Percentiles rank a stretch among this genome's conserved stretches.
phyloP scores from a whole-genome alignment of 2,888 invertebrate species.

The Slavum lentiscoides region DNA sequence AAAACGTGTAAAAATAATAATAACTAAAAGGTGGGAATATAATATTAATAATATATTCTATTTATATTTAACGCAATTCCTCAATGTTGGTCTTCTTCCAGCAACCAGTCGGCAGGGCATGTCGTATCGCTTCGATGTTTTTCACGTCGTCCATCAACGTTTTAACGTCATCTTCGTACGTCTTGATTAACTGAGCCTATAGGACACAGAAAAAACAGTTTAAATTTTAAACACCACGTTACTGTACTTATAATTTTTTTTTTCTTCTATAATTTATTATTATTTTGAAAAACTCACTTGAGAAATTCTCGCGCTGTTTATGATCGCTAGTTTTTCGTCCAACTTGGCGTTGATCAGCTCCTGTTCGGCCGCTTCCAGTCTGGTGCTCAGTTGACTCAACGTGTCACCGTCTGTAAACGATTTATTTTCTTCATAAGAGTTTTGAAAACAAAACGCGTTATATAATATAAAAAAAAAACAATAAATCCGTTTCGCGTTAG shows the following conservation, averaged over 20 bases:
- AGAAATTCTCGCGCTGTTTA: slow-evolving; percentile 71
- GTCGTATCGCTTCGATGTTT: slow-evolving; percentile 79
- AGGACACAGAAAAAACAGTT: slow-evolving; percentile 4
- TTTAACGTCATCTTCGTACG: slow-evolving; percentile 76
- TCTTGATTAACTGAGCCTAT: slow-evolving; percentile 72
- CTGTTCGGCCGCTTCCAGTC: slow-evolving; percentile 71
- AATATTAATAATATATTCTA: no score
- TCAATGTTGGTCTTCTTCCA: slow-evolving; percentile 78
- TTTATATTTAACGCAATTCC: slow-evolving; percentile 52
- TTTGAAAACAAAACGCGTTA: no score
- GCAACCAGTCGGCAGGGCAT: slow-evolving; percentile 78
- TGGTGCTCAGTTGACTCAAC: slow-evolving; percentile 65
- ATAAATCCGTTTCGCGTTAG: no score
- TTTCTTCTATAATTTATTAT: no score
- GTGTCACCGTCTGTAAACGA: slow-evolving; percentile 60
- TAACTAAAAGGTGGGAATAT: no score
- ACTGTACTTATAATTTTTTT: no score
- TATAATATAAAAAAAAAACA: no score
- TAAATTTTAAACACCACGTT: background rate
- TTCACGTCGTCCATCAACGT: slow-evolving; percentile 75
- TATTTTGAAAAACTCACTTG: slow-evolving; percentile 63
- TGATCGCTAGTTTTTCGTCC: slow-evolving; percentile 73
- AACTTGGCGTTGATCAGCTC: slow-evolving; percentile 74
- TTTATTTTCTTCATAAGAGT: no score
- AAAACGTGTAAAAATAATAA: slow-evolving; percentile 3